Evolutionary conservation across 2,888 invertebrate genomes (phyloP), one percentile per base, ranked within the genome.

Genomic region (Folsomia candida): DNA sequence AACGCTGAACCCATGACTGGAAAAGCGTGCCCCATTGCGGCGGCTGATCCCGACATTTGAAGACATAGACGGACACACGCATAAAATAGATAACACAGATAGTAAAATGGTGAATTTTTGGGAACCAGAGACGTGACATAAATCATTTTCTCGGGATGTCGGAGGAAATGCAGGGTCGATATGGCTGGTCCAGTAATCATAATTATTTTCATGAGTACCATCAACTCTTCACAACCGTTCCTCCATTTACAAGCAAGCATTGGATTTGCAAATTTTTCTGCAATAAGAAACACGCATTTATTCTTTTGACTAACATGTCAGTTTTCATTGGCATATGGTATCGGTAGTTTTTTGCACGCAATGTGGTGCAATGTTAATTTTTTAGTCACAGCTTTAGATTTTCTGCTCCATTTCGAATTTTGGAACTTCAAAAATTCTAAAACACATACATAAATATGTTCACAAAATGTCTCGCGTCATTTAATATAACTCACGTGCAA

Each of bases 201-300:
- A 4, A 28, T 20, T 3, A 61, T 28, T 28, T 22, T 26, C 3
- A 28, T 4, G 4, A 29, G 11, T n/a, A 11, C 9, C 61, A 61
- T 4, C 6, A 61, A 22, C 61, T 61, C 61, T n/a, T 61, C 61
- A 27, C 61, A 61, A 28, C 61, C 61, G 28, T 61, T 61, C 4
- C 29, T 26, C 61, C 61, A 61, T 22, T 61, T 61, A 3, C 9
- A 2, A 28, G 27, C 18, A 14, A 61, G 20, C n/a, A n/a, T n/a
- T 28, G 24, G 27, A n/a, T 61, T 61, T n/a, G 61, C 28, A 61
- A 28, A 61, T n/a, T 27, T 24, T 18, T 61, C 61, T 61, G n/a
- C n/a, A n/a, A n/a, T n/a, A n/a, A n/a, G n/a, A n/a, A n/a, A n/a
- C n/a, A n/a, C n/a, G n/a, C n/a, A n/a, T n/a, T n/a, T n/a, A n/a